Conservation (phyloP, 53 echinoderm and acorn worm species). For the Zoroaster sp. region DNA sequence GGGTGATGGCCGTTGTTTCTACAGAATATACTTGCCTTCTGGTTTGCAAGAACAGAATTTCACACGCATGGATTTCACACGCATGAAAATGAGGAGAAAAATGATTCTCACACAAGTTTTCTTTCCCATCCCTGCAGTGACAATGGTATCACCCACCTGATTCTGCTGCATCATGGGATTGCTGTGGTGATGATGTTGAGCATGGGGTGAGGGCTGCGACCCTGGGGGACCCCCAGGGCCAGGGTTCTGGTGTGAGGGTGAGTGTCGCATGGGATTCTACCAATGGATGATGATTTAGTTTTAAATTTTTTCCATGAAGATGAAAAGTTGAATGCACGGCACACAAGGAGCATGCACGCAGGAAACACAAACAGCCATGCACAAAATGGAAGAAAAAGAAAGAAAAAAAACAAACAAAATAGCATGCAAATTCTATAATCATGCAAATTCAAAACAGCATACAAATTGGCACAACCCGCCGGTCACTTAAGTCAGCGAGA, state of each 20-base stretch:
- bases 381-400: background rate
- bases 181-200: conserved; percentile 68
- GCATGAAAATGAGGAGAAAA: background rate
- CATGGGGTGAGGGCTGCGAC: conserved; percentile 79
- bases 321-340: background rate
- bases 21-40: too few relatives aligned
- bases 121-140: background rate
- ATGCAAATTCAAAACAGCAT: background rate
- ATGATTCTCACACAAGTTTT: too few relatives aligned
- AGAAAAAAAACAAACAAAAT: background rate
- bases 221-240: conserved; percentile 60
- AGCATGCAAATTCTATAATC: background rate
- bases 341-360: conserved; percentile 19
- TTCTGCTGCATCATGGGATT: conserved; percentile 82
- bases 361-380: conserved; percentile 33
- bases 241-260: conserved; percentile 55
- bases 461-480: background rate
- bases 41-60: too few relatives aligned
- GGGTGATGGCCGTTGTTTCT: too few relatives aligned
- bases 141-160: conserved; percentile 64
- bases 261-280: conserved; percentile 56
- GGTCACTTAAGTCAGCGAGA: too few relatives aligned
- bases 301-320: background rate
- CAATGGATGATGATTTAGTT: background rate
- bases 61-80: too few relatives aligned